These are phyloP conservation scores for Teleogryllus oceanicus DNA, from an alignment of 2,888 invertebrate genomes.

Conservation along the genomic window DNA sequence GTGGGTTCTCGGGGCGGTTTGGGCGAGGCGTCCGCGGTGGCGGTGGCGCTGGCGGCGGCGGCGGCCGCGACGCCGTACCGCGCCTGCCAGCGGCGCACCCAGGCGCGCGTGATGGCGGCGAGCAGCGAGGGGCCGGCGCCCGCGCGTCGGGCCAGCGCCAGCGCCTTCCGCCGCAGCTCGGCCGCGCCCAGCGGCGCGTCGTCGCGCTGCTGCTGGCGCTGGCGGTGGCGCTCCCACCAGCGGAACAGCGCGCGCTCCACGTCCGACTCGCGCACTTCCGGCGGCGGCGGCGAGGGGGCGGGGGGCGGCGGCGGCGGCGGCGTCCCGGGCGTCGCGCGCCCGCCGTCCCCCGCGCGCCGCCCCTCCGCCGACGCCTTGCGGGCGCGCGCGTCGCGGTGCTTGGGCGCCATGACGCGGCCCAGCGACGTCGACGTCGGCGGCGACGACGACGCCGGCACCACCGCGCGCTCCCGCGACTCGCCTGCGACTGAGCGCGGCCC, in stretches of 20 bases:
- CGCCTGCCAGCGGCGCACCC: conserved; percentile 38
- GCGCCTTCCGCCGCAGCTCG: conserved; percentile 32
- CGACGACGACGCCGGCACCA: neutral
- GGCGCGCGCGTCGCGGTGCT: neutral
- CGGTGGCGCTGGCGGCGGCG: neutral
- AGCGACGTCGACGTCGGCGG: neutral
- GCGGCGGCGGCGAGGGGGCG: conserved; percentile 34
- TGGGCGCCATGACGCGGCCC: conserved; percentile 39
- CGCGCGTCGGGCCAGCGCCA: conserved; percentile 32
- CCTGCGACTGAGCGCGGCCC: conserved; percentile 25
- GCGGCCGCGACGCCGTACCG: conserved; percentile 35
- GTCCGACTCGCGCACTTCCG: conserved; percentile 40
- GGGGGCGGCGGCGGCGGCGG: conserved; percentile 41
- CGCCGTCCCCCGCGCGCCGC: neutral
- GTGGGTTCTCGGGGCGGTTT: neutral
- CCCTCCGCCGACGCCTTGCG: neutral
- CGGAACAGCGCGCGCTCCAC: conserved; percentile 42
- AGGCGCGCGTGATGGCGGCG: conserved; percentile 31
- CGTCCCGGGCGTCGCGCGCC: conserved; percentile 35
- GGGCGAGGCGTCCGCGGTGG: neutral
- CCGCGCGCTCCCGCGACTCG: conserved; percentile 25
- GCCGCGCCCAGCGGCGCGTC: conserved; percentile 24
- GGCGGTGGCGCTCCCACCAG: conserved; percentile 40
- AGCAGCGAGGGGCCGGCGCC: conserved; percentile 31
- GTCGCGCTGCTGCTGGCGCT: conserved; percentile 23